Evolutionary conservation across 92 coral and sea anemone species (phyloP).

Genomic region (Actinernus sp.): DNA sequence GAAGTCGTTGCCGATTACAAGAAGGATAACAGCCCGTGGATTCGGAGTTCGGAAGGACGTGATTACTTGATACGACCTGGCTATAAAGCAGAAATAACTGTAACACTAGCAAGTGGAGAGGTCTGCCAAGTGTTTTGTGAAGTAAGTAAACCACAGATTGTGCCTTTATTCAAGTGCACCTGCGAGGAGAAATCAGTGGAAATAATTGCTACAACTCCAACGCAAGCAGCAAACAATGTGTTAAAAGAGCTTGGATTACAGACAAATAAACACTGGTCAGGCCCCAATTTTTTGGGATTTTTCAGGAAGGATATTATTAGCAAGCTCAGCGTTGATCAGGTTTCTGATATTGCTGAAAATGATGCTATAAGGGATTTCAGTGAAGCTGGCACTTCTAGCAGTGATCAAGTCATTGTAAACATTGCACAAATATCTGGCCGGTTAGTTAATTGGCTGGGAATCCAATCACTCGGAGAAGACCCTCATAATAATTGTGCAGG

Average conservation of each 20-base stretch:
- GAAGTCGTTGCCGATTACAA: neutral
- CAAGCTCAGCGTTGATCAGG: neutral
- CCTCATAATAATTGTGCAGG: conserved; percentile 5
- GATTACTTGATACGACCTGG: conserved; percentile 10
- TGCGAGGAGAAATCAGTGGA: conserved; percentile 9
- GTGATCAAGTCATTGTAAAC: conserved; percentile 10
- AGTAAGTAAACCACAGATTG: conserved; percentile 10
- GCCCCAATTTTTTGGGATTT: conserved; percentile 26
- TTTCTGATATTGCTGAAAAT: neutral
- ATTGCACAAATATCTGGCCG: conserved; percentile 18
- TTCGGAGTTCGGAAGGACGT: conserved; percentile 9
- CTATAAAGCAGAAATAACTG: conserved; percentile 29
- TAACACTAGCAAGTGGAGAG: conserved; percentile 5
- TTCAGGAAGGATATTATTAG: conserved; percentile 16
- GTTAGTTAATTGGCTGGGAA: conserved; percentile 26
- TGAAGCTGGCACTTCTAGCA: neutral
- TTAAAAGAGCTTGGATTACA: neutral
- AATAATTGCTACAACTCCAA: conserved; percentile 8
- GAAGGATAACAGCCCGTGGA: conserved; percentile 20
- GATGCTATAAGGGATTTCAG: neutral
- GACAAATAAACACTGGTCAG: conserved; percentile 31
- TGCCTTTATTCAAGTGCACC: conserved; percentile 12
- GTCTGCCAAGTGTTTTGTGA: neutral
- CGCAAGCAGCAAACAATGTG: conserved; percentile 5
- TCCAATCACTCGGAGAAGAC: conserved; percentile 7